A percentile compares a stretch with the other conserved stretches of the same genome.
These are phyloP conservation scores for Chaetorhynchus papuensis DNA, from an alignment of 2,113 vertebrate species.

Conservation along the genomic window DNA sequence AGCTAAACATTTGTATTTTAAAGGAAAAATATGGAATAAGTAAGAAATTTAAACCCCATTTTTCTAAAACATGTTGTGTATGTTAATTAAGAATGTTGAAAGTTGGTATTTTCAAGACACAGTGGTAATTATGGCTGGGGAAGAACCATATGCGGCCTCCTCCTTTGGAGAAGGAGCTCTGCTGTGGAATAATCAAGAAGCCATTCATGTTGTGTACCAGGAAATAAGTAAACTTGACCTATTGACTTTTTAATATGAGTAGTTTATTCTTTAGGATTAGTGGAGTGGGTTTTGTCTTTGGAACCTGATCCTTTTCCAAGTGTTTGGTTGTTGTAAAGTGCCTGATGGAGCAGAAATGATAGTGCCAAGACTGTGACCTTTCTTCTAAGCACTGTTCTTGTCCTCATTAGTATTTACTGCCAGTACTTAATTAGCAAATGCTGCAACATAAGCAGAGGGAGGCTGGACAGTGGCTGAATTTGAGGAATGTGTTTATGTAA, in stretches of 20 bases:
- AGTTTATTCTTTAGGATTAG: not conserved
- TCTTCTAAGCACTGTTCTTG: not conserved
- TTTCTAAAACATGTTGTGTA: not conserved
- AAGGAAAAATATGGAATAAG: not conserved
- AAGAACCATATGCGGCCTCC: fast-evolving
- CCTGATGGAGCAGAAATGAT: not conserved
- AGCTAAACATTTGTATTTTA: not conserved
- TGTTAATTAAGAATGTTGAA: not conserved
- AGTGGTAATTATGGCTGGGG: not conserved
- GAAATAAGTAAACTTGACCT: constrained; percentile 14
- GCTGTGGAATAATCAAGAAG: not conserved
- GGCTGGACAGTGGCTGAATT: not conserved
- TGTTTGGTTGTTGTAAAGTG: not conserved
- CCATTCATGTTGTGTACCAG: not conserved
- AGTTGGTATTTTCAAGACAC: not conserved
- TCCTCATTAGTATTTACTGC: not conserved
- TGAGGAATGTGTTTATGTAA: not conserved
- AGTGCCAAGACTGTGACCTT: not conserved
- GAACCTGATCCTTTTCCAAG: not conserved
- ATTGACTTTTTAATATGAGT: not conserved
- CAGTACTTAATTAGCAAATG: not conserved
- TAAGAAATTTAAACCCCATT: not conserved
- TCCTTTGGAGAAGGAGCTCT: not conserved
- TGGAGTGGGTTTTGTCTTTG: not conserved
- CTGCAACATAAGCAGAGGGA: not conserved